These are phyloP conservation scores for Prenolepis imparis DNA, from an alignment of 2,888 invertebrate species.

Conservation along the genomic window DNA sequence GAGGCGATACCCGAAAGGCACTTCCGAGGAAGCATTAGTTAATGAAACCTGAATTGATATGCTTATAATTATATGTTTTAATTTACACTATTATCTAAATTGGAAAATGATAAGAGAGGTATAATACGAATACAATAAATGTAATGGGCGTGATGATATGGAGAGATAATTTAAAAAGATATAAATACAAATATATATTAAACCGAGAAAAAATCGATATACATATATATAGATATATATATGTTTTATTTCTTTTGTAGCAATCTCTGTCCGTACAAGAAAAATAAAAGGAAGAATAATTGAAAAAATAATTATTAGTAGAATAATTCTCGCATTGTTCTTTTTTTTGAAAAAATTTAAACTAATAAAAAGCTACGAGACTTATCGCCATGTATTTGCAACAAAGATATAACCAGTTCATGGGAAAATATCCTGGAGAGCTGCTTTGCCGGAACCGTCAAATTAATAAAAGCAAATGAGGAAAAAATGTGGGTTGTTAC, in stretches of 20 bases:
- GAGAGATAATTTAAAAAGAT: neutral
- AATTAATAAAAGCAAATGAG: conserved; percentile 29
- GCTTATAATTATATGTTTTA: neutral
- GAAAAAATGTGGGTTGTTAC: conserved; percentile 39
- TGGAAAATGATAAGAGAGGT: neutral
- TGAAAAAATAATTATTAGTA: no score
- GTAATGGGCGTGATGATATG: neutral
- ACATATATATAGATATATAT: no score
- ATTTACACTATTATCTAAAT: neutral
- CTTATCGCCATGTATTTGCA: conserved; percentile 22
- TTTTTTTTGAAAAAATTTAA: neutral
- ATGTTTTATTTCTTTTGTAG: no score
- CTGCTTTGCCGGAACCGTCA: conserved; percentile 24
- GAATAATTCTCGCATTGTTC: no score
- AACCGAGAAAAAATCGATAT: neutral
- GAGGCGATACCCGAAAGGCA: conserved; percentile 4
- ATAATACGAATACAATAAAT: neutral
- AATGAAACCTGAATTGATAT: conserved; percentile 11
- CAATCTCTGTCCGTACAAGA: no score
- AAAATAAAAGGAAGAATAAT: no score
- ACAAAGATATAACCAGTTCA: conserved; percentile 22
- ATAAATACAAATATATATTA: neutral
- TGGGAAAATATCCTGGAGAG: conserved; percentile 27
- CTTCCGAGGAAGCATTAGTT: conserved; percentile 28
- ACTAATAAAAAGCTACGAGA: neutral